Evolutionary conservation across 2,888 invertebrate species (phyloP).

Genomic region (Melolontha melolontha): DNA sequence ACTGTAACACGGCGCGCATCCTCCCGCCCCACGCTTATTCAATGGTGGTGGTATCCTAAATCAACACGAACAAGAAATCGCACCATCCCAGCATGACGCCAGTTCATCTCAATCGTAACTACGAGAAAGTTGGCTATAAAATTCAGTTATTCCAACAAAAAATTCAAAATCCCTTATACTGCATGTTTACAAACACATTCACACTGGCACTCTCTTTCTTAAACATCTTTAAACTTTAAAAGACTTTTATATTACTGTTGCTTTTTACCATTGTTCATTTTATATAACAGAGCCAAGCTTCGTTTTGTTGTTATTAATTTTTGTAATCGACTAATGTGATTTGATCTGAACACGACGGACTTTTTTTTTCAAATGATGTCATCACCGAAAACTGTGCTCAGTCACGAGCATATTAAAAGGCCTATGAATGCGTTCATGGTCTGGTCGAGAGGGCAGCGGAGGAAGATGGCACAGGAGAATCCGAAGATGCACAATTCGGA

Average conservation of each 20-base stretch:
- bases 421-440: slow-evolving; percentile 91
- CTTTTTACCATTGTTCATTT: too few relatives aligned
- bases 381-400: slow-evolving; percentile 55
- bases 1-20: slow-evolving; percentile 47
- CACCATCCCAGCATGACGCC: slow-evolving; percentile 50
- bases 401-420: slow-evolving; percentile 77
- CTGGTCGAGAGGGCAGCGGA: slow-evolving; percentile 88
- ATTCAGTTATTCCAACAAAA: slow-evolving; percentile 9
- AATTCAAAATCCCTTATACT: slow-evolving; percentile 13
- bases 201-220: background rate
- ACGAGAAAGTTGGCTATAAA: slow-evolving; percentile 49
- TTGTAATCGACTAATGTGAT: slow-evolving; percentile 6
- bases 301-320: background rate
- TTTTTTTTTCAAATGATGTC: slow-evolving; percentile 45
- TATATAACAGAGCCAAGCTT: too few relatives aligned
- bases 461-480: slow-evolving; percentile 94
- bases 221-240: too few relatives aligned
- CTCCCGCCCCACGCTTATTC: slow-evolving; percentile 47
- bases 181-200: slow-evolving; percentile 1
- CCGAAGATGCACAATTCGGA: slow-evolving; percentile 96
- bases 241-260: too few relatives aligned
- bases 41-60: slow-evolving; percentile 49
- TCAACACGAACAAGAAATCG: slow-evolving; percentile 50
- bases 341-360: background rate
- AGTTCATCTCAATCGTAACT: slow-evolving; percentile 52